Evolutionary conservation across 2,113 vertebrate genomes (phyloP).

Genomic region (Rallus limicola): DNA sequence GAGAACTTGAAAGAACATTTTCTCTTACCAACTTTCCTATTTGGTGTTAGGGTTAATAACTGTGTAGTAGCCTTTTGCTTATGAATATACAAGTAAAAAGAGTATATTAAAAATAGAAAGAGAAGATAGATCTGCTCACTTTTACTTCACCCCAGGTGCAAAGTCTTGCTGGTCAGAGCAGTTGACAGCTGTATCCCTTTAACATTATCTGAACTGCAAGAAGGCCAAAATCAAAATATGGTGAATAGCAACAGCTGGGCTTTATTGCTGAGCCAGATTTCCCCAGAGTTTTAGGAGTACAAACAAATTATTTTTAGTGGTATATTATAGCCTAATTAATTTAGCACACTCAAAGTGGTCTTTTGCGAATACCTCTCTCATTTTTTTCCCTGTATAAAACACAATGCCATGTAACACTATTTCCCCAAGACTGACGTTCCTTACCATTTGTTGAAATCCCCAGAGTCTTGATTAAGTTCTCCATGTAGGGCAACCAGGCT

Average conservation of each 20-base stretch:
- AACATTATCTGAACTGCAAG: slow-evolving; percentile 17
- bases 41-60: not conserved
- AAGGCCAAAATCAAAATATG: slow-evolving; percentile 10
- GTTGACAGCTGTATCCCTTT: slow-evolving; percentile 17
- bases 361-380: not conserved
- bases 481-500: not conserved
- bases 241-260: slow-evolving; percentile 35
- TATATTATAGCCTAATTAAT: not conserved
- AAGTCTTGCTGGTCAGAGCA: slow-evolving; percentile 11
- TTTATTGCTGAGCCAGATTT: slow-evolving; percentile 49
- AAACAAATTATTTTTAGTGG: slow-evolving; percentile 61
- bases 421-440: not conserved
- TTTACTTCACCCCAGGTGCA: slow-evolving; percentile 30
- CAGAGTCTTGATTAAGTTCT: not conserved
- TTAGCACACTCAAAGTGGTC: not conserved
- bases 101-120: not conserved
- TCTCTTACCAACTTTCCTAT: not conserved
- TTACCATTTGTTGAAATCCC: not conserved
- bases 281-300: not conserved
- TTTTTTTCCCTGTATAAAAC: not conserved
- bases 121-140: not conserved
- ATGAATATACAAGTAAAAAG: not conserved
- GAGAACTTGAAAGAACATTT: not conserved
- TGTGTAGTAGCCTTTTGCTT: not conserved
- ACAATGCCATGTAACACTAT: not conserved